Percentiles rank a stretch among this genome's conserved stretches.
These are phyloP conservation scores for Oenanthe oenanthe DNA, from an alignment of 2,113 vertebrate species.

Conservation along the genomic window DNA sequence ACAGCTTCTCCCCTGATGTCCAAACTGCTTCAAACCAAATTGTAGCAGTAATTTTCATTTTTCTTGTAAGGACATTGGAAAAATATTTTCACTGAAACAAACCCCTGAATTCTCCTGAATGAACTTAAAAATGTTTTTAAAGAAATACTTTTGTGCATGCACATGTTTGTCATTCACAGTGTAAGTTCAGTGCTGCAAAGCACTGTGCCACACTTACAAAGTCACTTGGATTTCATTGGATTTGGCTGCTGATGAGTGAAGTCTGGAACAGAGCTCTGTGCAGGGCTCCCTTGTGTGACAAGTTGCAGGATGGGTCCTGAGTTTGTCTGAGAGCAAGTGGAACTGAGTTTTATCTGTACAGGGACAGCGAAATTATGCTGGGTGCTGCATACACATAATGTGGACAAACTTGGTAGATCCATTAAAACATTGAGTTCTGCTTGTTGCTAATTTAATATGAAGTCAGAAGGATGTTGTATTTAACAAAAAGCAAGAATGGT, in stretches of 20 bases:
- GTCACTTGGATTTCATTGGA: background rate
- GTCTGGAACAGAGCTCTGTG: background rate
- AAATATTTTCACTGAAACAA: background rate
- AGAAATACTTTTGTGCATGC: background rate
- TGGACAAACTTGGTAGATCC: background rate
- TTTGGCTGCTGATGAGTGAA: background rate
- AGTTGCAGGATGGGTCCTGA: background rate
- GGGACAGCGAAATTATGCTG: fast-evolving
- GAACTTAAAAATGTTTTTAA: background rate
- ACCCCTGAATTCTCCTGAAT: background rate
- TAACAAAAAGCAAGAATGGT: background rate
- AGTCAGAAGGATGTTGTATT: background rate
- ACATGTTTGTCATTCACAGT: background rate
- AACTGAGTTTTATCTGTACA: background rate
- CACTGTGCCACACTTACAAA: background rate
- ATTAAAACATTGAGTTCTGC: background rate
- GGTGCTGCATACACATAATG: background rate
- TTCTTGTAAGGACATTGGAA: background rate
- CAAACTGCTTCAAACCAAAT: background rate
- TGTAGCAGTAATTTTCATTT: background rate
- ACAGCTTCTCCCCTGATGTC: background rate
- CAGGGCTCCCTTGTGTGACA: fast-evolving
- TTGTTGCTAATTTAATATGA: background rate
- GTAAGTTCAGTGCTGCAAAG: background rate
- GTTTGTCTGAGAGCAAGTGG: background rate